Conservation (phyloP, 2,888 invertebrate species). For the Glomeris marginata region DNA sequence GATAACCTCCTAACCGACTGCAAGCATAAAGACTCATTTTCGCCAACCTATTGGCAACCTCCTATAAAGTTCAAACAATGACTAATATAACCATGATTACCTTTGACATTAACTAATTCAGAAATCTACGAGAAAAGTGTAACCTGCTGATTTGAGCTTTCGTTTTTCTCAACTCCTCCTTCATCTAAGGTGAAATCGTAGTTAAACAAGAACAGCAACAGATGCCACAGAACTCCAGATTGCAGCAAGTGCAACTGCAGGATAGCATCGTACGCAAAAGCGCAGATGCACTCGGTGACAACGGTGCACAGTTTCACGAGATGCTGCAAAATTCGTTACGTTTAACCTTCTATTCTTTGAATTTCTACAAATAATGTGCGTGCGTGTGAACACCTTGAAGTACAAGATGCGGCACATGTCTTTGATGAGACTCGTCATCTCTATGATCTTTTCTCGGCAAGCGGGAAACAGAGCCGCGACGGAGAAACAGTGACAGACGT, state of each 20-base stretch:
- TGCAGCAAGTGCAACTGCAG: conserved; percentile 70
- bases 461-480: conserved; percentile 87
- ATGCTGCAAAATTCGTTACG: no score
- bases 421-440: conserved; percentile 68
- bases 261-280: conserved; percentile 67
- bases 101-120: not conserved
- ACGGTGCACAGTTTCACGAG: conserved; percentile 66
- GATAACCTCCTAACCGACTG: conserved; percentile 63
- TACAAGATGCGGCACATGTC: conserved; percentile 74
- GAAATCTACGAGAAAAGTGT: conserved; percentile 6
- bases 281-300: conserved; percentile 79
- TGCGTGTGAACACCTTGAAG: no score
- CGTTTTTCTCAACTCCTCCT: conserved; percentile 75
- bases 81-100: not conserved
- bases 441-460: conserved; percentile 73
- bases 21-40: conserved; percentile 71
- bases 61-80: conserved; percentile 39
- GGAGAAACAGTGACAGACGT: conserved; percentile 83
- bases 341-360: no score
- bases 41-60: conserved; percentile 82
- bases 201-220: conserved; percentile 74
- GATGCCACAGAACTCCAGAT: conserved; percentile 80
- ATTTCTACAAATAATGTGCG: no score
- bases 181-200: conserved; percentile 97
- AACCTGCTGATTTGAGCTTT: conserved; percentile 64